Evolutionary conservation across 2,797 vertebrate species (phyloP).

Genomic region (Clarias fuscus): DNA sequence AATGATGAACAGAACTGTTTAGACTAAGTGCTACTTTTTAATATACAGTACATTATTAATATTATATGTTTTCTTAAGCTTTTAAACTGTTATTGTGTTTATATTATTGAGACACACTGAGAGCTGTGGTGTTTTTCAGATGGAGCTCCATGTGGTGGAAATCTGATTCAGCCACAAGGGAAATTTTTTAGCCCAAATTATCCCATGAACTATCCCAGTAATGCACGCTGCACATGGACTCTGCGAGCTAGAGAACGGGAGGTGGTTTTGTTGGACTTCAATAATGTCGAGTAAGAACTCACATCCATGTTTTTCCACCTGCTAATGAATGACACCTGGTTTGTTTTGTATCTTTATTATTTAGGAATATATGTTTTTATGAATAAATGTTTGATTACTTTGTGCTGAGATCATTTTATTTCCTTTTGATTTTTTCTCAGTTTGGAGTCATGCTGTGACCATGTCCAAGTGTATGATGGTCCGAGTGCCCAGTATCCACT

Average conservation of each 20-base stretch:
- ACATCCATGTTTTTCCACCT: background rate
- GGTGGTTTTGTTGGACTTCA: background rate
- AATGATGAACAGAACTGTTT: too few relatives aligned
- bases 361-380: too few relatives aligned
- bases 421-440: background rate
- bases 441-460: conserved; percentile 1
- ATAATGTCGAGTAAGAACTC: background rate
- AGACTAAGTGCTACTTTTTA: too few relatives aligned
- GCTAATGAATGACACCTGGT: background rate
- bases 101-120: too few relatives aligned
- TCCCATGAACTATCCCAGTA: background rate
- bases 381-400: background rate
- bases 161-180: background rate
- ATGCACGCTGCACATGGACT: background rate
- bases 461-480: background rate
- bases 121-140: too few relatives aligned
- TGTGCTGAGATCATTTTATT: too few relatives aligned
- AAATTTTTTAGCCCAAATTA: background rate
- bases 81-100: too few relatives aligned
- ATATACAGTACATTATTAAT: too few relatives aligned
- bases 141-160: background rate
- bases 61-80: too few relatives aligned
- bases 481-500: background rate
- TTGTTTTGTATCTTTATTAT: too few relatives aligned
- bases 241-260: background rate